Evolutionary conservation across 1,140 invertebrate species (phyloP), one percentile per base, ranked within the genome.

Genomic region (Trissolcus basalis): DNA sequence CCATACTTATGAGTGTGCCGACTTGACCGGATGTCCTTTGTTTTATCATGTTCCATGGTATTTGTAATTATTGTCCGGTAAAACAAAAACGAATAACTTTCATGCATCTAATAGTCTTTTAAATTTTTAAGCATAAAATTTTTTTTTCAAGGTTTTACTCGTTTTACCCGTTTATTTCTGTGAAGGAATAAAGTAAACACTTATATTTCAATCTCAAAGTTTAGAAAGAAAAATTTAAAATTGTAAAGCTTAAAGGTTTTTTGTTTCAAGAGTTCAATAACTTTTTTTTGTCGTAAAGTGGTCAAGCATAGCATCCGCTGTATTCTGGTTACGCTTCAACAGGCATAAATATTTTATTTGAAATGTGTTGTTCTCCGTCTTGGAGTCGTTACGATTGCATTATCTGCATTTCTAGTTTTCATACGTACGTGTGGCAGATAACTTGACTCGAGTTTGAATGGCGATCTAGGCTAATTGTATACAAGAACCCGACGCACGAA

Each of bases 11-110:
- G 14, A 48, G 9, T 15, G n/a, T 9, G 14, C 4, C 44, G 2
- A 58, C 43, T 50, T 58, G 54, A 72, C 69, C 69, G 67, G 67
- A 72, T 64, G 56, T 72, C 48, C 16, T 72, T 70, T 72, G 69
- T 72, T 56, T 47, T 27, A 53, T 64, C 39, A 53, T 32, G 59
- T 41, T 27, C 9, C 13, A 13, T 44, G 1, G 39, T n/a, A n/a
- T 43, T 43, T 43, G 12, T 8, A n/a, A 39, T n/a, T 27, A 27
- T 1, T 27, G 1, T 27, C 19, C 6, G 1, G 19, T 6, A 27
- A 27, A 27, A 6, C 19, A 27, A 27, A 27, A 27, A n/a, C n/a
- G n/a, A n/a, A n/a, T n/a, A n/a, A n/a, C n/a, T n/a, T n/a, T n/a
- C n/a, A n/a, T n/a, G n/a, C n/a, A n/a, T n/a, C n/a, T n/a, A n/a